Evolutionary conservation across 2,797 vertebrate species (phyloP).

Genomic region (Mus minutoides): DNA sequence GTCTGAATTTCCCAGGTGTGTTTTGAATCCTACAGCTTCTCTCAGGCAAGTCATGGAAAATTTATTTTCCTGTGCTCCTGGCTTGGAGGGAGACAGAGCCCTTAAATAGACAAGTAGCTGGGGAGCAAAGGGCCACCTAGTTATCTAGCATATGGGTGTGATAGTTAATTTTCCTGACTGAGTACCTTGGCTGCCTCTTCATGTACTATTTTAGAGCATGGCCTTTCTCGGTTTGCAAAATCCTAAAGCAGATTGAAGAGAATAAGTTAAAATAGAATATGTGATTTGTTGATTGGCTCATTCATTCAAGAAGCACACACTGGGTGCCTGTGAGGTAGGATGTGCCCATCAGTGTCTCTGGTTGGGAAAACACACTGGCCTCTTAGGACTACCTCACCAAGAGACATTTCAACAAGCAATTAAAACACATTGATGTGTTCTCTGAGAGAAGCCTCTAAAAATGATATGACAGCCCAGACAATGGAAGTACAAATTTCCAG

Average conservation of each 20-base stretch:
- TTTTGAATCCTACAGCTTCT: slow-evolving; percentile 68
- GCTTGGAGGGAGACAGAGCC: slow-evolving; percentile 1
- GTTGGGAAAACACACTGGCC: background rate
- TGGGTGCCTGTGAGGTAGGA: background rate
- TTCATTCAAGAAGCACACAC: background rate
- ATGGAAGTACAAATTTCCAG: background rate
- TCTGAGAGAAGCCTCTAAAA: background rate
- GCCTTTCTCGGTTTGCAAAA: slow-evolving; percentile 45
- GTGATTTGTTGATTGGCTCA: background rate
- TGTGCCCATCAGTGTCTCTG: background rate
- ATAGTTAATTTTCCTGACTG: slow-evolving; percentile 57
- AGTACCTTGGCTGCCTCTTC: slow-evolving; percentile 37
- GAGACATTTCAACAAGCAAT: background rate
- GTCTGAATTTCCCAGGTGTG: slow-evolving; percentile 80
- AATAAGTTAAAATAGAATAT: slow-evolving; percentile 6
- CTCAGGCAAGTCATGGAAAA: slow-evolving; percentile 59
- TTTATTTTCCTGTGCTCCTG: slow-evolving; percentile 24
- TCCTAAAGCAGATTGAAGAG: slow-evolving; percentile 37
- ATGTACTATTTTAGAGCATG: slow-evolving; percentile 33
- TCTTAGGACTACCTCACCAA: background rate
- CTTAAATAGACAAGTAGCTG: slow-evolving; percentile 31
- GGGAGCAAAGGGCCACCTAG: slow-evolving; percentile 41
- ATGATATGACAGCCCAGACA: background rate
- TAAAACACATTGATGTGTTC: background rate
- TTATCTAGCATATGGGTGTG: background rate